These are phyloP conservation scores for Alouatta palliata DNA, from an alignment of 2,113 vertebrate genomes.

Conservation along the genomic window DNA sequence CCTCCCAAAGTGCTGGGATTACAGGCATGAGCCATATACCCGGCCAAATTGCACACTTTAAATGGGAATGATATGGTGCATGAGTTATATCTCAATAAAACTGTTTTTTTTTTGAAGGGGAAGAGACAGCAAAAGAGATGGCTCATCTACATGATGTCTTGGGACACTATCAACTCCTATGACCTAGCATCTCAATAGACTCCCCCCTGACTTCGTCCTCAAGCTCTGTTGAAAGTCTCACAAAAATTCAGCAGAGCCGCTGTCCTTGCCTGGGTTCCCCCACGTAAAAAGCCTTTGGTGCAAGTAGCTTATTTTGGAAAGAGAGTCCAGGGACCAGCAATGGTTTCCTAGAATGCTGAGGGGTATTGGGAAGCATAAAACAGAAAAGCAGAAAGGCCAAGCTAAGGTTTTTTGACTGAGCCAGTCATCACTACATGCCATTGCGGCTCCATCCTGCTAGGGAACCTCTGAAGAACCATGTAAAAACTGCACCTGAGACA, in stretches of 20 bases:
- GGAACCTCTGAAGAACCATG: not conserved
- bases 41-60: no score
- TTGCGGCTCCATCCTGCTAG: not conserved
- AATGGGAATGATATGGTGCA: not conserved
- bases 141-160: not conserved
- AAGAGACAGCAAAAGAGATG: not conserved
- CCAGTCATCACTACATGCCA: not conserved
- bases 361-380: not conserved
- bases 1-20: no score
- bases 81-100: not conserved
- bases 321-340: not conserved
- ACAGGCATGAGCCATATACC: no score
- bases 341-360: no score
- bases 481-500: not conserved
- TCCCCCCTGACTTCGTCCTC: not conserved
- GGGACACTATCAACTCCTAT: not conserved
- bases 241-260: not conserved
- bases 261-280: not conserved
- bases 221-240: not conserved
- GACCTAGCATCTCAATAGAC: not conserved
- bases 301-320: not conserved
- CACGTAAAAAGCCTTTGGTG: not conserved
- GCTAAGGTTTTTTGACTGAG: not conserved
- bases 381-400: not conserved
- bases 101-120: not conserved